Conservation (phyloP, 2,113 vertebrate genomes). For the Hydrochoerus hydrochaeris region DNA sequence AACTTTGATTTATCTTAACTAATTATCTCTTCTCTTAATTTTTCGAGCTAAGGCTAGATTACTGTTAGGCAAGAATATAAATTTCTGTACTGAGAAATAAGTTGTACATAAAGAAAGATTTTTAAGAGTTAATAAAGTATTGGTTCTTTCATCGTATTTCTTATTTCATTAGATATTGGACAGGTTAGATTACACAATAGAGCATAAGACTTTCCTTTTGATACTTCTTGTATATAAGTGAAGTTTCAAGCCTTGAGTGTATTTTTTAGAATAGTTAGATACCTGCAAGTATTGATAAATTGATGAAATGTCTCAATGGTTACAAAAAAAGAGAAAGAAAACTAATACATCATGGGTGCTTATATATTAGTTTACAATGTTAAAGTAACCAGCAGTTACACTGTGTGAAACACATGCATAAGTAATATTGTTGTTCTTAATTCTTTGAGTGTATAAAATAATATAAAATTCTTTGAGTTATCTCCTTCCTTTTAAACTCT, state of each 20-base stretch:
- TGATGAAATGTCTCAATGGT: background rate
- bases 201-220: background rate
- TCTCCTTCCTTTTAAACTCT: background rate
- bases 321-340: background rate
- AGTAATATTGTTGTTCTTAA: background rate
- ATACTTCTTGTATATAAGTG: background rate
- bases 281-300: background rate
- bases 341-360: background rate
- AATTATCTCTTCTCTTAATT: background rate
- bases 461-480: too few species aligned
- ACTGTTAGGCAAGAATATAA: background rate
- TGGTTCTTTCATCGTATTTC: background rate
- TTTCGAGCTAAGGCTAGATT: background rate
- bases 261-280: background rate
- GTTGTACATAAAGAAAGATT: background rate
- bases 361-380: background rate
- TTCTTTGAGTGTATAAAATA: conserved; percentile 30
- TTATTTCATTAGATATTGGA: background rate
- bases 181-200: background rate
- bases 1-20: background rate
- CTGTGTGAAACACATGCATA: background rate
- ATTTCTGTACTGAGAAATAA: conserved; percentile 26
- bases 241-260: conserved; percentile 25
- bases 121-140: background rate
- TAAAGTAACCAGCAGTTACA: background rate